Evolutionary conservation across 1,140 invertebrate species (phyloP).

Genomic region (Ephestia elutella): DNA sequence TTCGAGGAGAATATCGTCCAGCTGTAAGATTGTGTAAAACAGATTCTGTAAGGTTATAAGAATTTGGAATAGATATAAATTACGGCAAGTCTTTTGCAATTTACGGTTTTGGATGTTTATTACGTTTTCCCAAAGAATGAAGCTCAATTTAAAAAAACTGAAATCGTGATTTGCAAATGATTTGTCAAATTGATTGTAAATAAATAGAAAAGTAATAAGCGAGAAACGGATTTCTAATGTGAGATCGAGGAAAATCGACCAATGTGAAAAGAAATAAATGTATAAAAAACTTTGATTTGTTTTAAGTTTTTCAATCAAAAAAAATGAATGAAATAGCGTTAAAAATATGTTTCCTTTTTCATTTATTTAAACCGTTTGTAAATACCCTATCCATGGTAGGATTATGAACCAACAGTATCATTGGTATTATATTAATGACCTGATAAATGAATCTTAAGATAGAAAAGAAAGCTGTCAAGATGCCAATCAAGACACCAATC

Average conservation of each 20-base stretch:
- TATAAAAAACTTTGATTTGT: constrained; percentile 47
- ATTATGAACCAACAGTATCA: not conserved
- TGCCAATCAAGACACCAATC: constrained; percentile 59
- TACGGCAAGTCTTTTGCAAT: constrained; percentile 10
- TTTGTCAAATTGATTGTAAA: not conserved
- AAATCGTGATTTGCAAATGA: constrained; percentile 19
- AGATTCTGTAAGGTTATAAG: constrained; percentile 29
- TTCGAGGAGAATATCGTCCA: constrained; percentile 26
- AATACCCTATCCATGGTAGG: constrained; percentile 6
- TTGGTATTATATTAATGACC: constrained; percentile 14
- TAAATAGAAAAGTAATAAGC: constrained; percentile 27
- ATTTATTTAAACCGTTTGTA: constrained; percentile 34
- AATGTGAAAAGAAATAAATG: constrained; percentile 72
- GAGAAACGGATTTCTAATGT: constrained; percentile 49
- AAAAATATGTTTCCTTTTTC: constrained; percentile 18
- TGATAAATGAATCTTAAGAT: constrained; percentile 17
- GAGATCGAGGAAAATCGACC: constrained; percentile 55
- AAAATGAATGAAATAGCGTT: constrained; percentile 34
- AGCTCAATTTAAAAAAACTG: not conserved
- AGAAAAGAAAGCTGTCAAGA: constrained; percentile 70
- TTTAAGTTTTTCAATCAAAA: constrained; percentile 23
- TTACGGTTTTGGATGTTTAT: not conserved
- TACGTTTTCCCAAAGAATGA: not conserved
- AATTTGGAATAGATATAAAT: constrained; percentile 14
- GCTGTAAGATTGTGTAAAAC: constrained; percentile 13